A percentile compares a stretch with the other conserved stretches of the same genome.
Evolutionary conservation across 2,888 invertebrate species (phyloP).

Genomic region (Lycophotia porphyrea): DNA sequence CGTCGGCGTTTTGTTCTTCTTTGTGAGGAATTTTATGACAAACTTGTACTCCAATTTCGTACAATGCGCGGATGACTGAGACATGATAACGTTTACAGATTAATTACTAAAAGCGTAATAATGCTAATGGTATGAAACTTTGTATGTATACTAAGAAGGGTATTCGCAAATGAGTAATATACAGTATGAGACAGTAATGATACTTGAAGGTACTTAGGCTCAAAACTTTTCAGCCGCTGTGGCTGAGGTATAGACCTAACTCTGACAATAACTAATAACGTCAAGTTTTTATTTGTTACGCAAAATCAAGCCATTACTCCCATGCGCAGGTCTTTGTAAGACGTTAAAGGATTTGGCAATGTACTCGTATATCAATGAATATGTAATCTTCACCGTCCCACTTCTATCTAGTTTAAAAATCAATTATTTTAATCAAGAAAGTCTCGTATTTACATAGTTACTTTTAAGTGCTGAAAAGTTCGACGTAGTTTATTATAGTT

Average conservation of each 20-base stretch:
- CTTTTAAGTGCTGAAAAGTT: conserved; percentile 25
- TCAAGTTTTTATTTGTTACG: conserved; percentile 19
- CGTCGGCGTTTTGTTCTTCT: no score
- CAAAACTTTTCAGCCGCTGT: no score
- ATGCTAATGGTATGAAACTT: no score
- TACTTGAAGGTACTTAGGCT: no score
- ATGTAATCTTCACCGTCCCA: not conserved
- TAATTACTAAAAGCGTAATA: not conserved
- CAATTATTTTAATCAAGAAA: conserved; percentile 12
- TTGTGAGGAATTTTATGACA: no score
- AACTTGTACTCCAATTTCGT: not conserved
- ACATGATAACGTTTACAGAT: not conserved
- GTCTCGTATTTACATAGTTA: conserved; percentile 21
- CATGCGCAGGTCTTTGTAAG: not conserved
- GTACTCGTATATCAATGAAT: conserved; percentile 20
- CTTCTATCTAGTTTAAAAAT: conserved; percentile 17
- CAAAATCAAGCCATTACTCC: conserved; percentile 3
- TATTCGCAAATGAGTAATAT: no score
- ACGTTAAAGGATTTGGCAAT: conserved; percentile 11
- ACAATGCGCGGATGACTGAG: not conserved
- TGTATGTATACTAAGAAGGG: no score
- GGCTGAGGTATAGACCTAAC: no score
- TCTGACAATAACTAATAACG: not conserved
- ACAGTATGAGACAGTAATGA: no score
- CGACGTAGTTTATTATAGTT: conserved; percentile 21